Percentiles rank a stretch among this genome's conserved stretches.
Conservation (phyloP, 1,140 invertebrate species). For the Magallana angulata region DNA sequence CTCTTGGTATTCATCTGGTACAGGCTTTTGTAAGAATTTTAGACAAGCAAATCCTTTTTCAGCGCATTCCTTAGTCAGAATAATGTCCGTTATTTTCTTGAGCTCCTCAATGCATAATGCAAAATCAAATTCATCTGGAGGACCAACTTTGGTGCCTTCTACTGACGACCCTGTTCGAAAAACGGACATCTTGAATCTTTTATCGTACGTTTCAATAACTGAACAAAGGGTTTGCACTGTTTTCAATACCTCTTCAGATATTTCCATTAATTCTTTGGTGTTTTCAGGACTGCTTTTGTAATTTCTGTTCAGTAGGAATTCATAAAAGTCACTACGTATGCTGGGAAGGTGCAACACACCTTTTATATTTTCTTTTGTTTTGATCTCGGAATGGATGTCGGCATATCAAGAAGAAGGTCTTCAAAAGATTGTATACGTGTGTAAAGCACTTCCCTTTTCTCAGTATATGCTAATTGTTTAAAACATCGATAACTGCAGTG, state of each 20-base stretch:
- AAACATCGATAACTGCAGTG: conserved; percentile 41
- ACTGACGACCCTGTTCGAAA: conserved; percentile 45
- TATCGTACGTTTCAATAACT: conserved; percentile 21
- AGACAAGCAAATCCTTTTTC: conserved; percentile 43
- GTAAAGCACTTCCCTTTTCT: not conserved
- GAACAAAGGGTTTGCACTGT: conserved; percentile 29
- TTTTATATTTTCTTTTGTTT: not conserved
- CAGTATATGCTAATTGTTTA: not conserved
- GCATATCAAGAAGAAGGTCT: conserved; percentile 31
- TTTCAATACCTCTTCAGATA: not conserved
- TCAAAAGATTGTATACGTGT: not conserved
- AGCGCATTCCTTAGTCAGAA: not conserved
- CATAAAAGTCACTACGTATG: not conserved
- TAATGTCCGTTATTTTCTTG: not conserved
- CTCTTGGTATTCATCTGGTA: not conserved
- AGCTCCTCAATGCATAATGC: conserved; percentile 37
- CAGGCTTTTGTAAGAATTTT: conserved; percentile 1
- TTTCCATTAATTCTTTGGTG: not conserved
- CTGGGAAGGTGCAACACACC: not conserved
- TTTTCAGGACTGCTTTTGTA: not conserved
- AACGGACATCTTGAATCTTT: conserved; percentile 33
- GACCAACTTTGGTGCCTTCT: conserved; percentile 48
- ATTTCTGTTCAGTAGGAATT: not conserved
- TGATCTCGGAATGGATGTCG: conserved; percentile 37
- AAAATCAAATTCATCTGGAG: conserved; percentile 54